These are phyloP conservation scores for Scaptodrosophila lebanonensis DNA, from an alignment of 1,140 invertebrate species.

Conservation along the genomic window DNA sequence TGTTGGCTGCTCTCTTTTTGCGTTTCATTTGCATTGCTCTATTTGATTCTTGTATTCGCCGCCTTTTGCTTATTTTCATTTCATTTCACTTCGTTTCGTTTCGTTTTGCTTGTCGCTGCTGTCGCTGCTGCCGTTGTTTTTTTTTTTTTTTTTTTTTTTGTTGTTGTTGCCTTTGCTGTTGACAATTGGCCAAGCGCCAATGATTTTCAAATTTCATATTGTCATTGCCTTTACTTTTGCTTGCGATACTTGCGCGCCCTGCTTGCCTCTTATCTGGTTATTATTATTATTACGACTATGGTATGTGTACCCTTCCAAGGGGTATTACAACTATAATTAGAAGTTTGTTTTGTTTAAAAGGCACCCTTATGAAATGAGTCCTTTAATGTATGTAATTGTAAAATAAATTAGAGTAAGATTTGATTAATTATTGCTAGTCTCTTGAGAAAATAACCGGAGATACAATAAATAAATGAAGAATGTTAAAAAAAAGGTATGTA, in stretches of 20 bases:
- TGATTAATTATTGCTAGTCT: too few species aligned
- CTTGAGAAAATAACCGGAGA: too few species aligned
- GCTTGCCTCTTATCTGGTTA: slow-evolving; percentile 18
- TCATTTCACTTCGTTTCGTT: slow-evolving; percentile 9
- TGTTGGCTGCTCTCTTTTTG: slow-evolving; percentile 16
- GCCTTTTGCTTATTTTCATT: slow-evolving; percentile 15
- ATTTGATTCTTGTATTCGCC: slow-evolving; percentile 25
- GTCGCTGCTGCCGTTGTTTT: slow-evolving; percentile 7
- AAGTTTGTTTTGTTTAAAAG: too few species aligned
- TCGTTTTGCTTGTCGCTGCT: slow-evolving; percentile 26
- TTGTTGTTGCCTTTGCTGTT: slow-evolving; percentile 27
- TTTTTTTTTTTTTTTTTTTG: slow-evolving; percentile 6
- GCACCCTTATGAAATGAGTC: too few species aligned
- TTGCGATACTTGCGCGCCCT: slow-evolving; percentile 12
- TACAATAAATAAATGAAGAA: too few species aligned
- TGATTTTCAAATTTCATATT: slow-evolving; percentile 65
- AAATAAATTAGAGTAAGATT: too few species aligned
- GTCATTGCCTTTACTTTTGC: slow-evolving; percentile 46
- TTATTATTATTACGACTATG: slow-evolving; percentile 8
- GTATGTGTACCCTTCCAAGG: too few species aligned
- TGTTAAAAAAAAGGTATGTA: too few species aligned
- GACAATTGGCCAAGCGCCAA: slow-evolving; percentile 71
- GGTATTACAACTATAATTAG: too few species aligned
- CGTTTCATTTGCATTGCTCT: slow-evolving; percentile 39
- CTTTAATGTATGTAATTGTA: too few species aligned